Evolutionary conservation across 2,797 vertebrate genomes (phyloP).

Genomic region (Odontamblyopus lacepedii): DNA sequence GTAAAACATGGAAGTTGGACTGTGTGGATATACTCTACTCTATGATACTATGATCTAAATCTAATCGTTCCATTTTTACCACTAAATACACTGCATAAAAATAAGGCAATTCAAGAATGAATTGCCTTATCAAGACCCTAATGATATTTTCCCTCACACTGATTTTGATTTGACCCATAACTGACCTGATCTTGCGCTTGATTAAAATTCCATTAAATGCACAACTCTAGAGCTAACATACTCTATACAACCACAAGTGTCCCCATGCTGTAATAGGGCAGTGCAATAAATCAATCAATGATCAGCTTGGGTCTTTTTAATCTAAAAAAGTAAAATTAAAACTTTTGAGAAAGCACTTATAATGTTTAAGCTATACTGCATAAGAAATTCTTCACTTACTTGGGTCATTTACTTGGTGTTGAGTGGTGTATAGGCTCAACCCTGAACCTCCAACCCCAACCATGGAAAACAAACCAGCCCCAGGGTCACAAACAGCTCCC

Average conservation of each 20-base stretch:
- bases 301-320: not conserved
- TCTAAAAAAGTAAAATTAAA: not conserved
- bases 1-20: not conserved
- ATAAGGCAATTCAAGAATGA: no score
- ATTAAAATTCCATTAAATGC: not conserved
- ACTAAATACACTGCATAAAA: no score
- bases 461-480: constrained; percentile 22
- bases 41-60: not conserved
- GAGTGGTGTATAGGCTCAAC: constrained; percentile 22
- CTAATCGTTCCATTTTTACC: not conserved
- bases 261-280: no score
- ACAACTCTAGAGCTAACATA: not conserved
- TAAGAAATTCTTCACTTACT: not conserved
- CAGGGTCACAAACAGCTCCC: constrained; percentile 41
- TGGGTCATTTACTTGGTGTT: not conserved
- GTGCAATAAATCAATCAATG: no score
- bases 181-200: not conserved
- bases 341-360: not conserved
- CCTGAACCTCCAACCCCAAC: constrained; percentile 40
- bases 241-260: no score
- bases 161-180: no score
- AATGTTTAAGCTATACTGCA: not conserved
- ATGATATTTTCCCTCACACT: no score
- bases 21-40: not conserved
- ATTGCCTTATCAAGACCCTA: no score